phyloP scores from a whole-genome alignment of 2,888 invertebrate species.

The Synanthedon vespiformis region DNA sequence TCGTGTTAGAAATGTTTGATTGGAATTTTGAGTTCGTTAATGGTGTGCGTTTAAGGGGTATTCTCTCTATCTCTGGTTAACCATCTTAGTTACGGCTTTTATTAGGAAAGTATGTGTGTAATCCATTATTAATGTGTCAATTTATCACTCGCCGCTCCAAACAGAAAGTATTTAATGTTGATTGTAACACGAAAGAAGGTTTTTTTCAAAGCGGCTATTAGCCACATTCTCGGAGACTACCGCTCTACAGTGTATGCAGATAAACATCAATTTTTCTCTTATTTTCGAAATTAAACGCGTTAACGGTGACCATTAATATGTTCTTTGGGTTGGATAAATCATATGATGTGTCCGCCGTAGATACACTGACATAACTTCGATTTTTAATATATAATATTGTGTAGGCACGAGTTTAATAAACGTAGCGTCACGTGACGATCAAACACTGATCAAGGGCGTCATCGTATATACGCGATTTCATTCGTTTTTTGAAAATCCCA shows the following conservation, averaged over 20 bases:
- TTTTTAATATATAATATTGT: slow-evolving; percentile 15
- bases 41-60: background rate
- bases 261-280: slow-evolving; percentile 14
- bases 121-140: slow-evolving; percentile 12
- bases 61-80: background rate
- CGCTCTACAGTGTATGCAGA: slow-evolving; percentile 5
- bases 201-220: slow-evolving; percentile 11
- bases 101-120: background rate
- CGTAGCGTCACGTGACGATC: background rate
- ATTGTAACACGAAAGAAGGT: slow-evolving; percentile 14
- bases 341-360: slow-evolving; percentile 14
- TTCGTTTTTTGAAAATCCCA: no score
- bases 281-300: slow-evolving; percentile 18
- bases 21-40: background rate
- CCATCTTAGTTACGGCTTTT: background rate
- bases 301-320: slow-evolving; percentile 14
- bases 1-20: background rate
- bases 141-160: slow-evolving; percentile 16
- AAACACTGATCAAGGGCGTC: background rate
- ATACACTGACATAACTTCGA: slow-evolving; percentile 6
- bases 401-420: slow-evolving; percentile 9
- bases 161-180: slow-evolving; percentile 15
- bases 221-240: slow-evolving; percentile 12
- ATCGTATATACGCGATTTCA: no score
- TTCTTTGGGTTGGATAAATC: slow-evolving; percentile 20